These are phyloP conservation scores for Muricea muricata DNA, from an alignment of 92 coral and sea anemone species.

Conservation along the genomic window DNA sequence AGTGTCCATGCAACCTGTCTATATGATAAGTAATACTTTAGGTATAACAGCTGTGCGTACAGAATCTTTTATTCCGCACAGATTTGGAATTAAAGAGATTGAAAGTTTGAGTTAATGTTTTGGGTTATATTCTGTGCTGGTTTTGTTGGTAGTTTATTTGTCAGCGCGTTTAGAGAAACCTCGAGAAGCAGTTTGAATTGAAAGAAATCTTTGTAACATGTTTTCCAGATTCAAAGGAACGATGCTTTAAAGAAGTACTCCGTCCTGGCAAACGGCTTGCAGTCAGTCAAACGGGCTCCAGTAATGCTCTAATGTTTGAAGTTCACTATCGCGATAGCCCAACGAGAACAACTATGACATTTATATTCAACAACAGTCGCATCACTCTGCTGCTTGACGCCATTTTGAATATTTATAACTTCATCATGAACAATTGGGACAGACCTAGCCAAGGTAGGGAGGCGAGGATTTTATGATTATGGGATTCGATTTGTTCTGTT, in stretches of 20 bases:
- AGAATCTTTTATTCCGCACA: too few species aligned
- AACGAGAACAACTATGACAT: conserved; percentile 79
- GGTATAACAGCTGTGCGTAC: too few species aligned
- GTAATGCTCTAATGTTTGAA: conserved; percentile 79
- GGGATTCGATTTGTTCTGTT: too few species aligned
- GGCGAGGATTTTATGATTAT: too few species aligned
- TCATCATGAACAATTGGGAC: conserved; percentile 93
- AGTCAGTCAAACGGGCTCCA: not conserved
- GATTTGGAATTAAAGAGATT: too few species aligned
- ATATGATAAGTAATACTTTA: too few species aligned
- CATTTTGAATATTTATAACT: conserved; percentile 88
- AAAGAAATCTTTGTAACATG: not conserved
- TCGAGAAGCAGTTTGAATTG: too few species aligned
- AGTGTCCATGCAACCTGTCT: too few species aligned
- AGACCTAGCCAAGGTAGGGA: conserved; percentile 56
- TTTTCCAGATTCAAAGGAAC: conserved; percentile 1
- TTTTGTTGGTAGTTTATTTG: too few species aligned
- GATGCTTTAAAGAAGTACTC: conserved; percentile 77
- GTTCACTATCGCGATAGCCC: conserved; percentile 93
- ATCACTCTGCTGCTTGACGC: conserved; percentile 89
- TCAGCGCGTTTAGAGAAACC: too few species aligned
- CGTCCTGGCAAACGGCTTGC: conserved; percentile 63
- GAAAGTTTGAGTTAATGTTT: too few species aligned
- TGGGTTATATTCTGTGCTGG: not conserved
- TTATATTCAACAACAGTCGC: conserved; percentile 93